These are phyloP conservation scores for Charadrius vociferus DNA, from an alignment of 2,113 vertebrate genomes.

Conservation along the genomic window DNA sequence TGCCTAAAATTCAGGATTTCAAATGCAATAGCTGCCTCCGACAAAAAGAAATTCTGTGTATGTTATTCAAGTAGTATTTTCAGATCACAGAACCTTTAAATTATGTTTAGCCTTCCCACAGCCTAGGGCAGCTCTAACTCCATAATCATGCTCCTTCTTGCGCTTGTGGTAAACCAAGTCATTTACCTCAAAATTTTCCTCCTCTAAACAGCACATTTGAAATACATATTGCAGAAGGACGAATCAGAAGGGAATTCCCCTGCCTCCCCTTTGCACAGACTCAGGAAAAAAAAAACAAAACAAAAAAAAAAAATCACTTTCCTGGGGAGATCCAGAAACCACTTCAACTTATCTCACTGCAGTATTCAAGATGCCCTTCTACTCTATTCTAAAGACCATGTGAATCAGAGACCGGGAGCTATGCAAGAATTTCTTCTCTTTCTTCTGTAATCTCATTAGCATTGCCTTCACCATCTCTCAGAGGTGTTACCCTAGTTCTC, in stretches of 20 bases:
- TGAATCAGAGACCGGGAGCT: background rate
- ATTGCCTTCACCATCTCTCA: background rate
- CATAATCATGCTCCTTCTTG: background rate
- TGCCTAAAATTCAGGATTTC: background rate
- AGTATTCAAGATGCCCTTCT: background rate
- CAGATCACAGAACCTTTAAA: background rate
- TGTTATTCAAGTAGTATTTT: background rate
- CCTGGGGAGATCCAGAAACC: background rate
- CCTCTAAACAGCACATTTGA: background rate
- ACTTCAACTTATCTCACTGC: background rate
- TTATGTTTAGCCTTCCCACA: background rate
- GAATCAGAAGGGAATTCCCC: background rate
- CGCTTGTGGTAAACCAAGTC: background rate
- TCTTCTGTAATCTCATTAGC: background rate
- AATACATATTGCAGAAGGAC: background rate
- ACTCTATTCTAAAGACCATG: background rate
- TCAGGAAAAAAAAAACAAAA: too few species aligned
- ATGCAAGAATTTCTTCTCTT: background rate
- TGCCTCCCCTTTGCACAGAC: background rate
- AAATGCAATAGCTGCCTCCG: background rate
- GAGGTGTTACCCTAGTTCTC: constrained; percentile 15
- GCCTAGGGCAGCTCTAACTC: background rate
- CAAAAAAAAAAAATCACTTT: background rate
- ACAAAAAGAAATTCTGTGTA: background rate
- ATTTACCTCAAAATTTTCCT: background rate